Evolutionary conservation across 2,113 vertebrate species (phyloP), one percentile per base, ranked within the genome.

Genomic region (Zosterops lateralis): DNA sequence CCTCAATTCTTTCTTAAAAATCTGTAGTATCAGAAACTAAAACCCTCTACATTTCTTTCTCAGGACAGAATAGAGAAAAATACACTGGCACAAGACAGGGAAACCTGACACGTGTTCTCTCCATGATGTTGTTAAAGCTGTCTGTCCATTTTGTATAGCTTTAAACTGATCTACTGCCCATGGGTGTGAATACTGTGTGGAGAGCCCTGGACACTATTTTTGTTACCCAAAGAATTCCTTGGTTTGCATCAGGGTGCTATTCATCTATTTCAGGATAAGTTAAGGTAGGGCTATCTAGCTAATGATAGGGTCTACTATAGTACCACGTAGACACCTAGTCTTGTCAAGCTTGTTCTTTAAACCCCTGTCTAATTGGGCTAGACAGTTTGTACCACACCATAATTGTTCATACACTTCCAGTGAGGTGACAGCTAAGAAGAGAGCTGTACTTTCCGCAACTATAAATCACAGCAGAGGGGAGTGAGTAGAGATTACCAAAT

Each of bases 311-410:
- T 94, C 96, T 80, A 53, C 75, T 64, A 53, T 8, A 83, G 64
- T 60, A 95, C 67, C 67, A 76, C 3, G 72, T 80, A 93, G 93
- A 95, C 92, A 95, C 79, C 92, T 96, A 87, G 90, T 84, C 95
- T 96, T 86, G 96, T 74, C 85, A 86, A 90, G 92, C 96, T 90
- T 92, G 96, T 94, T 96, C 88, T 94, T 90, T 86, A 96, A 96
- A 87, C 16, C 92, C 36, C n/a, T 73, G 71, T 57, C 93, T 96
- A 93, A 94, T 88, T 84, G 85, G 90, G 54, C 92, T 94, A 96
- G 95, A 96, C 93, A 95, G 72, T 86, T 94, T 84, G 85, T 95
- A 90, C 76, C 88, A 90, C 42, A 71, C 29, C 31, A 31, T 90
- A 94, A 93, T 96, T 90, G 92, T 53, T 86, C 93, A 71, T 62